These are phyloP conservation scores for Isaurus tuberculatus DNA, from an alignment of 92 coral and sea anemone genomes.

Conservation along the genomic window DNA sequence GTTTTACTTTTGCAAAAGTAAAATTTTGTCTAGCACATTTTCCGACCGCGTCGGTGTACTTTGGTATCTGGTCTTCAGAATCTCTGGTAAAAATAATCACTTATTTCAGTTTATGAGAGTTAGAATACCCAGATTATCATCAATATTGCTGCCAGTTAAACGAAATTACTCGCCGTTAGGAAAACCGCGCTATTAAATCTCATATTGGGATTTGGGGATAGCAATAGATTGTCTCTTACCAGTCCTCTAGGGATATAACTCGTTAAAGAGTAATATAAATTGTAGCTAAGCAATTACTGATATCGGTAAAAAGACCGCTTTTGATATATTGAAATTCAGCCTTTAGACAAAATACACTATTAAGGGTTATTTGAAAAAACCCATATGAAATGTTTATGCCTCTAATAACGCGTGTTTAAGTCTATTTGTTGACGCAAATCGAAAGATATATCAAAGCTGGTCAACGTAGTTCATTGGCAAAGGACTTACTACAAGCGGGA, in stretches of 20 bases:
- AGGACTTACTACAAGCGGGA: constrained; percentile 11
- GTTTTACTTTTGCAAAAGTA: background rate
- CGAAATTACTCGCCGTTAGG: background rate
- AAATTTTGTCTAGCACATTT: constrained; percentile 1
- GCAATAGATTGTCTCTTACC: background rate
- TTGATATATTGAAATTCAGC: no score
- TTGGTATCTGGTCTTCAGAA: background rate
- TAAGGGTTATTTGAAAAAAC: no score
- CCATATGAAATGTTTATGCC: no score
- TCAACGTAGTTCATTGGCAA: background rate
- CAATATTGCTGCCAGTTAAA: background rate
- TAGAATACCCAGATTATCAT: background rate
- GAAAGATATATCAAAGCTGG: background rate
- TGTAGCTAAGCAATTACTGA: no score
- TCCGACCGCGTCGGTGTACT: background rate
- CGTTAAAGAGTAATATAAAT: background rate
- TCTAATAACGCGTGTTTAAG: no score
- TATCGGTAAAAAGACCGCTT: no score
- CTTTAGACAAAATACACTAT: no score
- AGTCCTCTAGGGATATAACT: background rate
- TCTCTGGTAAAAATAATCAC: background rate
- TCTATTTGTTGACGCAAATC: background rate
- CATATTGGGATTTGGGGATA: background rate
- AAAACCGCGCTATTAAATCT: background rate
- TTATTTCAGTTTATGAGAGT: background rate